Conservation (phyloP, 2,797 vertebrate genomes). For the Manis crassicaudata region DNA sequence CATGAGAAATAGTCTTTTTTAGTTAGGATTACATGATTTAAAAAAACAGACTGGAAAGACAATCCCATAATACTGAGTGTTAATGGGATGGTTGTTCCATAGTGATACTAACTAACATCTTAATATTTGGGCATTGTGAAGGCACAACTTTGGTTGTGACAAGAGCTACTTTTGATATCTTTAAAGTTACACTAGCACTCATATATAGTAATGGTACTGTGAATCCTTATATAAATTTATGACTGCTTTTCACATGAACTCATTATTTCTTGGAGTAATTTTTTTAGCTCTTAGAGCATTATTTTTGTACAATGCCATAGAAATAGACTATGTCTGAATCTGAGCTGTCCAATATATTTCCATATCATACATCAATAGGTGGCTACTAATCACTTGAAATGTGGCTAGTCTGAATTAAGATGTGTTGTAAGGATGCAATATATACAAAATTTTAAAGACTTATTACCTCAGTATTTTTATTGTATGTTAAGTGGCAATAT, state of each 20-base stretch:
- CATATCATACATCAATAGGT: not conserved
- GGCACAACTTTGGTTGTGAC: not conserved
- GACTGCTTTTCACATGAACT: not conserved
- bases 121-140: not conserved
- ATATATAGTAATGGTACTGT: not conserved
- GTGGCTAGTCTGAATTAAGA: not conserved
- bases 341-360: not conserved
- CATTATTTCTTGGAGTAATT: not conserved
- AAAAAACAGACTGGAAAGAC: not conserved
- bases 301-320: not conserved
- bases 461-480: not conserved
- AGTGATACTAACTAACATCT: not conserved
- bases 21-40: not conserved
- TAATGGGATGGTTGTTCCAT: not conserved
- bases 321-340: not conserved
- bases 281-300: not conserved
- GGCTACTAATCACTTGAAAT: not conserved
- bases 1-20: not conserved
- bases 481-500: not conserved
- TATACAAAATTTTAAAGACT: not conserved
- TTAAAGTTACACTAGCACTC: not conserved
- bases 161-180: not conserved
- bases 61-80: not conserved
- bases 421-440: not conserved
- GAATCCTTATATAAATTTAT: slow-evolving; percentile 6